Evolutionary conservation across 2,113 vertebrate species (phyloP), one percentile per base, ranked within the genome.

Genomic region (Leuciscus idus): DNA sequence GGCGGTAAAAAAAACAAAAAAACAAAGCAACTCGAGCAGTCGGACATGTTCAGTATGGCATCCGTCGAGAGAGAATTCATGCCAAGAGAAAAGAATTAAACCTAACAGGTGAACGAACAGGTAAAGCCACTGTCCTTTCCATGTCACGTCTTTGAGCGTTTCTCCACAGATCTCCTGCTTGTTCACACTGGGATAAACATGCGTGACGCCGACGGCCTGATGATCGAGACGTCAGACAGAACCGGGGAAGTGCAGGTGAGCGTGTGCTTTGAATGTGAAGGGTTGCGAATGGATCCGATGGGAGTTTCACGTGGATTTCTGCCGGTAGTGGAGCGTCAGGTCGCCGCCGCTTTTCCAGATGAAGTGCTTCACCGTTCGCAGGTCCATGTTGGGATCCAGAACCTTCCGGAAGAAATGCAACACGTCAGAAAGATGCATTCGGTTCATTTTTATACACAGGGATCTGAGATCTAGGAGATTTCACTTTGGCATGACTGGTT

Each of bases 311-410:
- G 95, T 96, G 48, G 94, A 98, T 90, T 98, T 99, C 95, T 99
- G 98, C 61, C 97, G 96, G 95, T 99, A 99, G 87, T 99, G 98
- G 87, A 99, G 97, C 0, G 98, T 99, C 92, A 99, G 95, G 90
- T 99, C 98, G 0, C 98, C 98, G 0, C 98, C 98, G 0, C 98
- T 99, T 94, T 99, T 99, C 98, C 98, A 99, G 91, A 99, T 97
- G 96, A 99, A 99, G 91, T 96, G 94, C 93, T 96, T 96, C 85
- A 96, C 95, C 89, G 98, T 99, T 74, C 98, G 95, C 91, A 99
- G 97, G 95, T 99, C 98, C 98, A 99, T 99, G 90, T 99, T 99
- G 7, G 98, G 98, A 91, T 99, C 98, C 90, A 99, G 95, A 93
- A 99, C 97, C 98, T 99, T 0, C 15, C 61, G 76, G 0, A 91